Conservation (phyloP, 2,797 vertebrate genomes). For the Oreortyx pictus region DNA sequence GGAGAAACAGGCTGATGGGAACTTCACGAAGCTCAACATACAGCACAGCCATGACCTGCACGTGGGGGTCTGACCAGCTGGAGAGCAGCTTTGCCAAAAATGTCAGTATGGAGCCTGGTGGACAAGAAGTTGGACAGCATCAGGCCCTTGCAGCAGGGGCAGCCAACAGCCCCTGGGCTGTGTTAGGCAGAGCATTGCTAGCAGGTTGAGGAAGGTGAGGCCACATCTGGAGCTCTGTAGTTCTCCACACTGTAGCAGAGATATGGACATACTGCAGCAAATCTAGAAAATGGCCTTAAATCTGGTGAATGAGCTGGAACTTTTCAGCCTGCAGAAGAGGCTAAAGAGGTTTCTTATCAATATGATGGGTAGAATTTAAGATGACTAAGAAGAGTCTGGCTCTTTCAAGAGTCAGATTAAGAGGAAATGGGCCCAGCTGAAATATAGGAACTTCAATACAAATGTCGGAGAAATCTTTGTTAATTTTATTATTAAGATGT, state of each 20-base stretch:
- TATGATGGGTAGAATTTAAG: not conserved
- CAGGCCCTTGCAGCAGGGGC: not conserved
- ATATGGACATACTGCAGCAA: not conserved
- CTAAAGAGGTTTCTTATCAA: not conserved
- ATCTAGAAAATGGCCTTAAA: not conserved
- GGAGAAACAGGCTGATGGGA: not conserved
- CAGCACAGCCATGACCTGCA: not conserved
- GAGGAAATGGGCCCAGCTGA: not conserved
- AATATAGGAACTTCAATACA: not conserved
- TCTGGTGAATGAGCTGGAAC: not conserved
- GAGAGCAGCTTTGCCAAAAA: not conserved
- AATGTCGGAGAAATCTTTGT: not conserved
- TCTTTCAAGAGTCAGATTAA: not conserved
- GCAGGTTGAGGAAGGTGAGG: not conserved
- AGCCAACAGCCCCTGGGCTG: not conserved
- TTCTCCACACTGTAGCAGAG: not conserved
- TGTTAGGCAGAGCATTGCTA: not conserved
- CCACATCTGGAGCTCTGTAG: not conserved
- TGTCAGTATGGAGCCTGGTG: not conserved
- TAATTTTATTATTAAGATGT: not conserved
- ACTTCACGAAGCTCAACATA: not conserved
- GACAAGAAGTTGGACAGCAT: not conserved
- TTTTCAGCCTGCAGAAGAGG: not conserved
- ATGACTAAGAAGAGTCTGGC: not conserved
- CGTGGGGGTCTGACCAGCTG: not conserved